Evolutionary conservation across 2,888 invertebrate genomes (phyloP).

Genomic region (Salticus scenicus): DNA sequence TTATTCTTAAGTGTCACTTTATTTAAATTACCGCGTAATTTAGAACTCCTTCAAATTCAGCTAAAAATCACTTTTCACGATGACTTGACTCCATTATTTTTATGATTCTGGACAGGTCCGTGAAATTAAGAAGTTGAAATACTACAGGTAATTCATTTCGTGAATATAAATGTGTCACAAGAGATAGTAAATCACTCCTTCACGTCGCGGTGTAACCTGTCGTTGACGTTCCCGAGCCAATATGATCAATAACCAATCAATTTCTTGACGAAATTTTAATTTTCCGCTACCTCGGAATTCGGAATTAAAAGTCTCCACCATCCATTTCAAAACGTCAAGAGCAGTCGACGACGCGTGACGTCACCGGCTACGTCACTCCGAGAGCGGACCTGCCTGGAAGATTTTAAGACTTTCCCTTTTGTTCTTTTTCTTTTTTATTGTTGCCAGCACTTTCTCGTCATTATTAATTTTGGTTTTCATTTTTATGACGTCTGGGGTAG

Average conservation of each 20-base stretch:
- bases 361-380: not conserved
- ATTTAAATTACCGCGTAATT: too few relatives aligned
- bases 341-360: not conserved
- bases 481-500: constrained; percentile 15
- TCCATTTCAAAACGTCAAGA: not conserved
- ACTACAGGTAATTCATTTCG: too few relatives aligned
- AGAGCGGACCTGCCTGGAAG: not conserved
- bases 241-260: constrained; percentile 2
- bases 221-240: not conserved
- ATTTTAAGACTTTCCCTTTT: not conserved
- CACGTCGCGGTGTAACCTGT: not conserved
- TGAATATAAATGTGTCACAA: too few relatives aligned
- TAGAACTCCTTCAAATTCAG: too few relatives aligned
- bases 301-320: constrained; percentile 4
- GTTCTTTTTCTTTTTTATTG: constrained; percentile 18
- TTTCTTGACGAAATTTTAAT: not conserved
- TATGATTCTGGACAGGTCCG: too few relatives aligned
- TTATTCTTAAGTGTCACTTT: too few relatives aligned
- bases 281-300: not conserved
- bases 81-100: too few relatives aligned
- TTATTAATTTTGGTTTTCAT: constrained; percentile 51
- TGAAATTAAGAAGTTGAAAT: too few relatives aligned
- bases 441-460: constrained; percentile 21
- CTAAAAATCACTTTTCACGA: too few relatives aligned
- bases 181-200: too few relatives aligned